Base-by-base conservation (phyloP, 2,113 vertebrate genomes). In the Salvelinus alpinus region DNA sequence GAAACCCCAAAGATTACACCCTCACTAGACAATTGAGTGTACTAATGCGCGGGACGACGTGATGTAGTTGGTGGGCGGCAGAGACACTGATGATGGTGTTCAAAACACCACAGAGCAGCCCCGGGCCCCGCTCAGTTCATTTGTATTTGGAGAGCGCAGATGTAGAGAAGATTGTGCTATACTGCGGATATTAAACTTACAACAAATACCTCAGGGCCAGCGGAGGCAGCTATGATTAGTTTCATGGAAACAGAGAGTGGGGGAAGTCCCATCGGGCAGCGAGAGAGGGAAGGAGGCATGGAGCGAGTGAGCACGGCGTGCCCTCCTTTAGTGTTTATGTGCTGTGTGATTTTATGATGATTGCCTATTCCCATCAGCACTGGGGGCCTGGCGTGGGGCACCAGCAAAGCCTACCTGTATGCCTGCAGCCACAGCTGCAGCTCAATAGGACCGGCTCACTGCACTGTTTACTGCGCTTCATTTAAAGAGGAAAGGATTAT, bases 161-260 rank as follows among this genome's bases (percentile, higher is more conserved):
- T 24, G 24, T 7, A 4, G 59, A 62, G 59, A 11, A 22, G 59
- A 62, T 24, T 64, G 31, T 22, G 20, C 16, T 18, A 29, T 27
- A 29, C 64, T 27, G 70, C 70, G 12, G 77, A 85, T 82, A 84
- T 85, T 86, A 85, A 82, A 82, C 65, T 71, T 64, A 82, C 65
- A 86, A 77, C 72, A 85, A 88, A 88, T 73, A 77, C 44, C 62
- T 16, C 3, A 71, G 70, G 72, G 79, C 74, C 76, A 18, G n/a
- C 3, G 13, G 72, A 22, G 73, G 71, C 29, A 0, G 29, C 29
- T 16, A 66, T 75, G 83, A 88, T 86, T 84, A 57, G 64, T 75
- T 83, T 72, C 16, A 60, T 20, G 13, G 70, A 54, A 71, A 71
- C 9, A 71, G 38, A 18, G 25, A 29, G 24, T 38, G 67, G 38